Percentiles rank a stretch among this genome's conserved stretches.
phyloP scores from a whole-genome alignment of 2,113 vertebrate genomes.

The Dascyllus trimaculatus region DNA sequence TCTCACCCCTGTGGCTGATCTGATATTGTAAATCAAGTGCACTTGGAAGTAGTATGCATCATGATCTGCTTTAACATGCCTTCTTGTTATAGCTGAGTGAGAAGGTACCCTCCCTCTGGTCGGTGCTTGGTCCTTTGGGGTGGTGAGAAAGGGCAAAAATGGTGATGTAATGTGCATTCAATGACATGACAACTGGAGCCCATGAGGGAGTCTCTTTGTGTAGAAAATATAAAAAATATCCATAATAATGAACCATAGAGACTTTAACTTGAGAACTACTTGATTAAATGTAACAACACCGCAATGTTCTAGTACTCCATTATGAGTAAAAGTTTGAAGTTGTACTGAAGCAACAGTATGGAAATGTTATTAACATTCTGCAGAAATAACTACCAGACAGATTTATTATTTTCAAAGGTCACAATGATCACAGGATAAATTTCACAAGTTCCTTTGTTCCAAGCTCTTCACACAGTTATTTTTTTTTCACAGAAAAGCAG shows the following conservation, averaged over 20 bases:
- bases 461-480: too few species aligned
- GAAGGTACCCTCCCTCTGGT: conserved; percentile 28
- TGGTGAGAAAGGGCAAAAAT: conserved; percentile 25
- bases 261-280: neutral
- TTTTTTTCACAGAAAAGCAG: too few species aligned
- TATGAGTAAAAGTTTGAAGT: neutral
- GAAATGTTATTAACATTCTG: too few species aligned
- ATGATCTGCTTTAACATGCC: conserved; percentile 57
- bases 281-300: too few species aligned
- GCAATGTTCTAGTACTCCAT: neutral
- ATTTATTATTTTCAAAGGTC: too few species aligned
- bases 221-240: conserved; percentile 5
- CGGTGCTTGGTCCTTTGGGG: conserved; percentile 39
- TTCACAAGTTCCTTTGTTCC: too few species aligned
- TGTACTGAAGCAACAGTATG: too few species aligned
- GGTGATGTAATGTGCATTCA: conserved; percentile 31
- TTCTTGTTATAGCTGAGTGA: conserved; percentile 40
- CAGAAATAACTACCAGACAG: too few species aligned
- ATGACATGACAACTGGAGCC: conserved; percentile 25
- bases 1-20: conserved; percentile 29
- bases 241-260: conserved; percentile 1
- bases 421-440: too few species aligned
- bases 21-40: conserved; percentile 45
- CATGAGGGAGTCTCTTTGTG: conserved; percentile 15
- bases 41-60: conserved; percentile 44